Evolutionary conservation across 2,888 invertebrate species (phyloP), one percentile per base, ranked within the genome.

Genomic region (Polyommatus iphigenia): DNA sequence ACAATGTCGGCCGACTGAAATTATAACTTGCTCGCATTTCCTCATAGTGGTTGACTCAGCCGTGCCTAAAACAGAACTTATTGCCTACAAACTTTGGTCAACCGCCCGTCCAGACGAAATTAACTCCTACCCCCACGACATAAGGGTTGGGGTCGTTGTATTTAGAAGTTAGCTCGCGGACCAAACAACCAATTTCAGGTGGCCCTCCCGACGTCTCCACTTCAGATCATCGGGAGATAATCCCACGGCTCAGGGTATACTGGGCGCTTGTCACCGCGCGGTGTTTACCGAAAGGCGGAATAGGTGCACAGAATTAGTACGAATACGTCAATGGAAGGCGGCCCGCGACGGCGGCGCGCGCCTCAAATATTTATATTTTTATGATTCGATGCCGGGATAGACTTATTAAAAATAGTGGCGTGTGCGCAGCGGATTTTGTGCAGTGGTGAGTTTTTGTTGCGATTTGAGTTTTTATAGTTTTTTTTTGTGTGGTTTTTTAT

Each of bases 241-340:
- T 78, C 82, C 80, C 83, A 83, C 83, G 84, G 82, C 82, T 85
- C 92, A 87, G 83, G 78, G 78, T 82, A 83, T 71, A 82, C 82
- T 91, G 91, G 92, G 77, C 87, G 84, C 80, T 83, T 86, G 88
- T 88, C 86, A 85, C 88, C 88, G 85, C 86, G 87, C 82, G 88
- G 86, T 93, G 93, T 93, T 94, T 93, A 94, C 93, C 92, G 92
- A 92, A 93, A 87, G 91, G 89, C 89, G 93, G 93, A 93, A 93
- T 92, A 91, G 89, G 90, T 93, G 93, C 93, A 94, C 91, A 91
- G 92, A 93, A 91, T 94, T 93, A 94, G 93, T 94, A 89, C 90
- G 91, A 89, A 91, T 93, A 92, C 93, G 93, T 93, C 93, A 93
- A 93, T 92, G 92, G 87, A 85, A 86, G 91, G 91, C 85, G 83